Evolutionary conservation across 2,797 vertebrate species (phyloP), one percentile per base, ranked within the genome.

Genomic region (Lophius americanus): DNA sequence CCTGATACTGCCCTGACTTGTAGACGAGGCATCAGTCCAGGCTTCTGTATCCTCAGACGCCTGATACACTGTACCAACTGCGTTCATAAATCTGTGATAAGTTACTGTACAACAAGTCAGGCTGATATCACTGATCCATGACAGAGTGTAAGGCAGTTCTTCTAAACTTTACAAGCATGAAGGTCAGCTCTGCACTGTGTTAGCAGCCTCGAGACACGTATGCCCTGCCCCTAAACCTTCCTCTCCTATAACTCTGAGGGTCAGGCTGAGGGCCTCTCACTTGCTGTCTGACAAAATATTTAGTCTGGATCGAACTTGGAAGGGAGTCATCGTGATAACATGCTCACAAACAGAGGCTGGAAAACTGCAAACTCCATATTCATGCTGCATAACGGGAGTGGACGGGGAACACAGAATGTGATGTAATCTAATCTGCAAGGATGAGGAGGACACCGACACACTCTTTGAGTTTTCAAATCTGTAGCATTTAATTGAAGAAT

Each of bases 251-350:
- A 23, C 23, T 23, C 23, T 52, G 52, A 69, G 53, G 67, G 55
- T 48, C 49, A 43, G 52, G 44, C 38, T 42, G 62, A 66, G 64
- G 50, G 82, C 52, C 67, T 70, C 65, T 86, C 75, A 81, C 68
- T 79, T 89, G 81, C 69, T 87, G 79, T 69, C 65, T 79, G 67
- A 60, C 61, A 76, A 90, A 88, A 84, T 87, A 82, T 90, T 88
- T 82, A 73, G 79, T 73, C 75, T 85, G 66, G 64, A 73, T 79
- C 73, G 9, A 64, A 70, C 49, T 37, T 68, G 66, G 51, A 68
- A 67, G 75, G 75, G 81, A 89, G 83, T 76, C 60, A 62, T 70
- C 79, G 49, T 36, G 76, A 84, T 81, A 88, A 83, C 52, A 73
- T 72, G 42, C 68, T 56, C 70, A 64, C 65, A 68, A 35, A 33